Percentiles rank a stretch among this genome's conserved stretches.
Conservation (phyloP, 1,140 invertebrate genomes). For the Pseudomyrmex dendroicus region DNA sequence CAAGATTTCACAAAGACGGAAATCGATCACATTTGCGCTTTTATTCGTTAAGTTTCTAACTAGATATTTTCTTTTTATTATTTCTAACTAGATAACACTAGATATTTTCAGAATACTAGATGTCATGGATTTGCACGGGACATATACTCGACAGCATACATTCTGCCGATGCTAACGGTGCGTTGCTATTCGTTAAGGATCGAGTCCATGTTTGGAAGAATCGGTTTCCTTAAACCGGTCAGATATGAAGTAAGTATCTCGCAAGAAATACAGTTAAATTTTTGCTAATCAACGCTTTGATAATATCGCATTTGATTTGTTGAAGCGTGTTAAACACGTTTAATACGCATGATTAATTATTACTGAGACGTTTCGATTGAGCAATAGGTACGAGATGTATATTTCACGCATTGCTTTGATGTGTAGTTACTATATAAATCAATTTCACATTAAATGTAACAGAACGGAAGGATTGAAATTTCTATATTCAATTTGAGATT, state of each 20-base stretch:
- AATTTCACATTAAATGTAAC: slow-evolving; percentile 16
- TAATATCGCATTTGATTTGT: not conserved
- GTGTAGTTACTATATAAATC: not conserved
- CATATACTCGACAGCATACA: slow-evolving; percentile 1
- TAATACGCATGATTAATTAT: slow-evolving; percentile 1
- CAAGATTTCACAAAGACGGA: not conserved
- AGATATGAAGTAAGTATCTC: not conserved
- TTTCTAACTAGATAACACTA: too few species aligned
- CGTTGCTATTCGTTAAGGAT: slow-evolving; percentile 11
- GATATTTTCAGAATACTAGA: not conserved
- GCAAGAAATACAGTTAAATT: not conserved
- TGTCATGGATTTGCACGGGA: not conserved
- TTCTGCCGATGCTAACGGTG: slow-evolving; percentile 20
- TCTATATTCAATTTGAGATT: not conserved
- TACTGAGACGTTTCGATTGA: not conserved
- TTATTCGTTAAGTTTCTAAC: not conserved
- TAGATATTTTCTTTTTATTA: not conserved
- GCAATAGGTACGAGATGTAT: not conserved
- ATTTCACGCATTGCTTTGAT: not conserved
- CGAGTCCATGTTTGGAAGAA: not conserved
- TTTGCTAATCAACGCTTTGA: not conserved
- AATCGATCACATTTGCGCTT: not conserved
- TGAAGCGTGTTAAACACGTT: not conserved
- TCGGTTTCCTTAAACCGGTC: not conserved
- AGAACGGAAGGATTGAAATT: slow-evolving; percentile 12